phyloP scores from a whole-genome alignment of 2,888 invertebrate species.

The Aspidapion aeneum region DNA sequence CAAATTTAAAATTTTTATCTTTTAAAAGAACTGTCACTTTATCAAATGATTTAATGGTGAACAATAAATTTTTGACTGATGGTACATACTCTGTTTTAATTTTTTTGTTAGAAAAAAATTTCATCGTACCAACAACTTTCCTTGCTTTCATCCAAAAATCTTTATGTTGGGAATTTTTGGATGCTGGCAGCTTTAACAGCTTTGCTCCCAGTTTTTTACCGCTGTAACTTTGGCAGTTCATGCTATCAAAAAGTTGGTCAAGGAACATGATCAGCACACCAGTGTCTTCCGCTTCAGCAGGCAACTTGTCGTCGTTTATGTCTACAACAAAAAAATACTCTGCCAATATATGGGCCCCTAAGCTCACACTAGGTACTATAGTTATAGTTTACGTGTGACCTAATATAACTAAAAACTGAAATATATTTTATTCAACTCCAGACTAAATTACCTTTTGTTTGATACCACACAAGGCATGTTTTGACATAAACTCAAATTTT shows the following conservation, averaged over 20 bases:
- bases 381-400: too few species aligned
- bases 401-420: too few species aligned
- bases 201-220: conserved; percentile 14
- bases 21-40: conserved; percentile 12
- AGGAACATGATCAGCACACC: conserved; percentile 24
- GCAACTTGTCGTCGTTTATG: background rate
- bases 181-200: conserved; percentile 19
- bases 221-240: conserved; percentile 12
- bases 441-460: background rate
- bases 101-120: conserved; percentile 19
- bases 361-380: too few species aligned
- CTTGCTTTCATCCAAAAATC: conserved; percentile 21
- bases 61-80: conserved; percentile 12
- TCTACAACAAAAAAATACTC: background rate
- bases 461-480: background rate
- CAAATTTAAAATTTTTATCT: conserved; percentile 12
- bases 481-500: background rate
- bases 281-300: conserved; percentile 18
- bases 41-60: conserved; percentile 9
- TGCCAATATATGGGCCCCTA: background rate
- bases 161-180: conserved; percentile 17
- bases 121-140: conserved; percentile 16
- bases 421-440: too few species aligned
- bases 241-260: conserved; percentile 22
- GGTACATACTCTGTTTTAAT: conserved; percentile 11